phyloP scores from a whole-genome alignment of 2,888 invertebrate genomes.

The Xestia xanthographa region DNA sequence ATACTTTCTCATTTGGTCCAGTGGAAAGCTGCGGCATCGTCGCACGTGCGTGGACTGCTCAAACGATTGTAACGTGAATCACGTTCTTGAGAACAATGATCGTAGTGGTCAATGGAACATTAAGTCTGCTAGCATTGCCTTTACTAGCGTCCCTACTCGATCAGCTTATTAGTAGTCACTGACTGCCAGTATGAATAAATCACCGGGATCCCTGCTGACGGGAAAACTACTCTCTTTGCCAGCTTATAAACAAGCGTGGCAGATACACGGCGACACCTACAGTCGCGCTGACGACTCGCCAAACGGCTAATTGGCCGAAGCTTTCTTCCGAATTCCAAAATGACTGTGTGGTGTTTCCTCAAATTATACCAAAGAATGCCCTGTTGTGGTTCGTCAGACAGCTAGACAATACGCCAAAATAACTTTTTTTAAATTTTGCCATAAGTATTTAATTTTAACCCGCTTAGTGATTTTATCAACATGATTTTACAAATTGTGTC shows the following conservation, averaged over 20 bases:
- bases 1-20: conserved; percentile 66
- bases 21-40: conserved; percentile 67
- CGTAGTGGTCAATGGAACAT: conserved; percentile 38
- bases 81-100: conserved; percentile 51
- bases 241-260: conserved; percentile 80
- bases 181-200: conserved; percentile 78
- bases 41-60: conserved; percentile 73
- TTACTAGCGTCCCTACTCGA: conserved; percentile 47
- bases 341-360: conserved; percentile 81
- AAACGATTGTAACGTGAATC: conserved; percentile 56
- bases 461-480: conserved; percentile 19
- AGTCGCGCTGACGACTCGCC: conserved; percentile 72
- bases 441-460: not conserved
- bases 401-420: conserved; percentile 47
- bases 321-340: conserved; percentile 72
- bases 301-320: conserved; percentile 74
- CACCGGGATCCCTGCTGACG: conserved; percentile 78
- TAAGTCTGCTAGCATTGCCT: conserved; percentile 35
- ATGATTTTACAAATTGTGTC: conserved; percentile 36
- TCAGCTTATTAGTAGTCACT: conserved; percentile 79
- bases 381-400: conserved; percentile 59
- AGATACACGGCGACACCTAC: conserved; percentile 74
- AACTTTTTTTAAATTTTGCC: conserved; percentile 24
- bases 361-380: conserved; percentile 67
- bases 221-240: conserved; percentile 77